Base-by-base conservation (phyloP, 2,888 invertebrate species). In the Philonicus albiceps region DNA sequence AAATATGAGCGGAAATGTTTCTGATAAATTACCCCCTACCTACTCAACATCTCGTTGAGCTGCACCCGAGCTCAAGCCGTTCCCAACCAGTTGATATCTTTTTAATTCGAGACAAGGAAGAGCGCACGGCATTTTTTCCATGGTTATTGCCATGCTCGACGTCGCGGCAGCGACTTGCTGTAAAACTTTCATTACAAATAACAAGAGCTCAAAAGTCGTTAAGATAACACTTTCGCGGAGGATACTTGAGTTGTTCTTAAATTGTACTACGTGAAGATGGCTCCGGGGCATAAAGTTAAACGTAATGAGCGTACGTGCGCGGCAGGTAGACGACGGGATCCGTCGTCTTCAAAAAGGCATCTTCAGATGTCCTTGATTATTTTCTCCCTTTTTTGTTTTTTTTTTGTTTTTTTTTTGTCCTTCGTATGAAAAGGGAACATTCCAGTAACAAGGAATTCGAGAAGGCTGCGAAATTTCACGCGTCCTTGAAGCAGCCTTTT, bases 171-270 rank as follows among this genome's bases (percentile, higher is more conserved):
- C 64, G 22, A 76, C 19, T n/a, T 19, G 76, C 76, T 76, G 40
- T 76, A 76, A 76, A 76, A 76, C 40, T 76, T 76, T 76, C 40
- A 76, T 76, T 76, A 76, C 76, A 76, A 76, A 76, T 76, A 40
- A 76, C 37, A 19, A 76, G 37, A 76, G 76, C 76, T 76, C 19
- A 76, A 76, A 76, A 76, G 76, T 76, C 76, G 40, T 76, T 76
- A 76, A 76, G 76, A 76, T 76, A 76, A 76, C 76, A 76, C 76
- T 76, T 76, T 76, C 76, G 76, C 40, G 37, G 37, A 76, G 76
- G 76, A 76, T 22, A 76, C 76, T 76, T 76, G 40, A 76, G 76
- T 40, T 76, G 76, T 76, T 76, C 76, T 76, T 76, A 76, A 76
- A 76, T 76, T 76, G 40, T 19, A 22, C 76, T 76, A 76, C 76